phyloP scores from a whole-genome alignment of 1,140 invertebrate species.

The Plectus sambesii region DNA sequence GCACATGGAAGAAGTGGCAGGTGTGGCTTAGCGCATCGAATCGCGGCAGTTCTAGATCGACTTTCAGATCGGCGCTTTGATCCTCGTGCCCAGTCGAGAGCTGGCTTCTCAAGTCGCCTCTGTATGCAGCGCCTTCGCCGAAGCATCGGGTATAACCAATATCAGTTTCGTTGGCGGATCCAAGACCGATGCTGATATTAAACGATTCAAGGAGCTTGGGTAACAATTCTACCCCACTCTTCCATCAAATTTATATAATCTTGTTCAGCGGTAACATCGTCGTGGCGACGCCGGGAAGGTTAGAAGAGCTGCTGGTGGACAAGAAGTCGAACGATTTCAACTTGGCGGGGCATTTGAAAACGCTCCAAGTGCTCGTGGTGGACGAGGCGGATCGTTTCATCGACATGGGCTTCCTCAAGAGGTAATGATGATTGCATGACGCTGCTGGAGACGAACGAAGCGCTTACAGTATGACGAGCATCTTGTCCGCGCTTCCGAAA shows the following conservation, averaged over 20 bases:
- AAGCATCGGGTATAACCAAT: slow-evolving; percentile 6
- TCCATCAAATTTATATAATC: slow-evolving; percentile 13
- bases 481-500: slow-evolving; percentile 77
- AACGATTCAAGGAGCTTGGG: slow-evolving; percentile 13
- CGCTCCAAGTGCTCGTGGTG: slow-evolving; percentile 74
- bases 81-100: slow-evolving; percentile 27
- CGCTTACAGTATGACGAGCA: slow-evolving; percentile 63
- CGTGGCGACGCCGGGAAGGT: slow-evolving; percentile 38
- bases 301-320: slow-evolving; percentile 28
- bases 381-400: slow-evolving; percentile 93
- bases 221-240: not conserved
- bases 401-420: slow-evolving; percentile 76
- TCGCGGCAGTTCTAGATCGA: too few species aligned
- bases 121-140: slow-evolving; percentile 19
- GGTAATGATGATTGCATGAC: slow-evolving; percentile 30
- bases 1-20: too few species aligned
- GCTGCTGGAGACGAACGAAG: slow-evolving; percentile 4
- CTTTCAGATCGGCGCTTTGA: slow-evolving; percentile 25
- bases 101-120: slow-evolving; percentile 22
- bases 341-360: slow-evolving; percentile 26
- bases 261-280: slow-evolving; percentile 30
- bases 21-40: too few species aligned
- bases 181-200: slow-evolving; percentile 23
- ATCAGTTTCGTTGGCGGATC: slow-evolving; percentile 17
- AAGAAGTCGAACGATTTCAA: slow-evolving; percentile 27